Conservation (phyloP, 2,113 vertebrate genomes). For the Oreochromis aureus region DNA sequence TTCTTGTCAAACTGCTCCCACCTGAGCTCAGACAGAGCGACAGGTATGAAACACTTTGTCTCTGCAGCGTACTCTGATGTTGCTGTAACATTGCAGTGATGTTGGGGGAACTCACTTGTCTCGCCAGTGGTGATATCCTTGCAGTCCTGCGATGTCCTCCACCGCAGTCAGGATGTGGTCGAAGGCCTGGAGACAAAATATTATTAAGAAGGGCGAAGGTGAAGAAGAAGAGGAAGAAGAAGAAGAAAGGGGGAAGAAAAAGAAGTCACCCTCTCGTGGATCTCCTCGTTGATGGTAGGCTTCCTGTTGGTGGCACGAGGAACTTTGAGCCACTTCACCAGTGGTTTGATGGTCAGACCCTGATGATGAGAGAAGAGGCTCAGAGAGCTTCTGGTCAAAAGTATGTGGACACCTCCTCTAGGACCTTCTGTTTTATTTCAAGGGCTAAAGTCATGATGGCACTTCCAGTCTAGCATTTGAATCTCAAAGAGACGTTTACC, state of each 20-base stretch:
- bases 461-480: not conserved
- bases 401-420: not conserved
- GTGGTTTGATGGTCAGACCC: slow-evolving; percentile 96
- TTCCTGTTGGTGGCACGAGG: slow-evolving; percentile 91
- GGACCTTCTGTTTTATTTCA: not conserved
- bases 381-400: not conserved
- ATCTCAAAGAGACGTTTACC: not conserved
- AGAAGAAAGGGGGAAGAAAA: not conserved
- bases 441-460: not conserved
- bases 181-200: slow-evolving; percentile 75
- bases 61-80: not conserved
- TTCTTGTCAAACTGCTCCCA: slow-evolving; percentile 98
- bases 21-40: slow-evolving; percentile 52
- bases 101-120: slow-evolving; percentile 81
- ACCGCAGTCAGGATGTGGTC: slow-evolving; percentile 95
- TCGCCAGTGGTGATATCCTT: slow-evolving; percentile 96
- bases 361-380: slow-evolving; percentile 26
- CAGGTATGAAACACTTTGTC: not conserved
- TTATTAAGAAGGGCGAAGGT: not conserved
- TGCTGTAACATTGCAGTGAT: fast-evolving
- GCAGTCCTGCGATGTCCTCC: slow-evolving; percentile 93
- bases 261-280: slow-evolving; percentile 84
- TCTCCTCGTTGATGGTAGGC: slow-evolving; percentile 93
- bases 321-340: slow-evolving; percentile 95
- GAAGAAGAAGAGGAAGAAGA: not conserved